Base-by-base conservation (phyloP, 1,140 invertebrate genomes). In the Papilio polyxenes region DNA sequence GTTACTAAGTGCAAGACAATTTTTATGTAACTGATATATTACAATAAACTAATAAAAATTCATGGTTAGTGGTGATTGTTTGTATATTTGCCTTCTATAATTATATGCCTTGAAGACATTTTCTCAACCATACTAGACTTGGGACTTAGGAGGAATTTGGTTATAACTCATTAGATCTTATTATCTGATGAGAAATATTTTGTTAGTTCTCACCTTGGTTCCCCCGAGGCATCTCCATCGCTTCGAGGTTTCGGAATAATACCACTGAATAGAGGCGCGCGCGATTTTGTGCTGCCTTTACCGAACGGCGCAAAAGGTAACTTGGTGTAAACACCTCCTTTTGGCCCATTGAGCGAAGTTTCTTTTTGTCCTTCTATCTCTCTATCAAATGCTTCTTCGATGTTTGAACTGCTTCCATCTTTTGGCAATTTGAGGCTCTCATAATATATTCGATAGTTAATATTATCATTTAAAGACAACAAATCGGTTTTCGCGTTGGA, bases 401-500 rank as follows among this genome's bases (percentile, higher is more conserved):
- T 49, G 83, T 69, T 91, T 91, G 17, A 91, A 92, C n/a, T 92
- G 92, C 72, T 90, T 90, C 65, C 91, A 89, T 49, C 89, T 89
- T 75, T 91, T 89, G 65, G 84, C 85, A 62, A 85, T 78, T 93
- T 94, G 79, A 93, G 92, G 40, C 88, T 90, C 77, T 95, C 94
- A 82, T 92, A 95, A 86, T 90, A 92, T 83, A 95, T 86, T 49
- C 94, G 91, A 88, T 95, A 95, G 82, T 95, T 95, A 48, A 95
- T 94, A 83, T 95, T 95, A 82, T 95, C 94, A 82, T 95, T 95
- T 62, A 95, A 84, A 9, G 94, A 94, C 79, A 95, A 89, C 82
- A 94, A 89, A 89, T 95, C 95, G 1, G 92, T 92, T 85, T 93
- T 93, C 7, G 93, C 91, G 72, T 84, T 89, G n/a, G 94, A 91